Percentiles rank a stretch among this genome's conserved stretches.
These are phyloP conservation scores for Xiphophorus couchianus DNA, from an alignment of 2,113 vertebrate genomes.

Conservation along the genomic window DNA sequence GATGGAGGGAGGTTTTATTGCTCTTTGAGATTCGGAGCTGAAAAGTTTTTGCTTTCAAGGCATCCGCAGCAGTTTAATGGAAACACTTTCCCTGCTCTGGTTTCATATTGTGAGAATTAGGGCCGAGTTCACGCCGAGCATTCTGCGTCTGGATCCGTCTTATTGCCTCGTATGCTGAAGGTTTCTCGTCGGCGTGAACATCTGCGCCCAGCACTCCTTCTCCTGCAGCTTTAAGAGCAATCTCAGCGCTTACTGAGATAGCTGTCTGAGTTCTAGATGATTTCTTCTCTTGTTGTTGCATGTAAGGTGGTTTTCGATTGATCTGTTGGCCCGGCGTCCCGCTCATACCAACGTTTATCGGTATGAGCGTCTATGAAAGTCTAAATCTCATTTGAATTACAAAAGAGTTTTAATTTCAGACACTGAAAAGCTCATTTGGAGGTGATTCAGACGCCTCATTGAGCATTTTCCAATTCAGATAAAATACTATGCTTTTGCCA, in stretches of 20 bases:
- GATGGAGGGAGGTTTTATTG: conserved; percentile 8
- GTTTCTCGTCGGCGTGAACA: conserved; percentile 44
- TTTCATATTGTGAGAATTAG: conserved; percentile 13
- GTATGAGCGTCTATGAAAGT: neutral
- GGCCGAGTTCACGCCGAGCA: conserved; percentile 1
- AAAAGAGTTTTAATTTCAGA: neutral
- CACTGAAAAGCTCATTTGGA: neutral
- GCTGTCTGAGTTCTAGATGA: neutral
- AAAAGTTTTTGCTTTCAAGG: neutral
- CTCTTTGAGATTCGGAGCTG: neutral
- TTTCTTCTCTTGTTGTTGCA: neutral
- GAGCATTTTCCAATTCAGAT: neutral
- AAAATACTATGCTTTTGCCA: neutral
- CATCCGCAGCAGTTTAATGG: neutral
- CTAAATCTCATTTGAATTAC: neutral
- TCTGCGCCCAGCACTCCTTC: conserved; percentile 32
- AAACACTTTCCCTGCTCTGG: neutral
- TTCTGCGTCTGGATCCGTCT: conserved; percentile 1
- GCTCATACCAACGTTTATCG: too few species aligned
- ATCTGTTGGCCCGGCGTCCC: neutral
- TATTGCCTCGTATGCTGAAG: neutral
- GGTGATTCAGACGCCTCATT: neutral
- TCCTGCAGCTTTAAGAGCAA: conserved; percentile 2
- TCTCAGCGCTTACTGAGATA: neutral
- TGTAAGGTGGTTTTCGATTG: neutral